These are phyloP conservation scores for Limnephilus rhombicus DNA, from an alignment of 2,888 invertebrate species.

Conservation along the genomic window DNA sequence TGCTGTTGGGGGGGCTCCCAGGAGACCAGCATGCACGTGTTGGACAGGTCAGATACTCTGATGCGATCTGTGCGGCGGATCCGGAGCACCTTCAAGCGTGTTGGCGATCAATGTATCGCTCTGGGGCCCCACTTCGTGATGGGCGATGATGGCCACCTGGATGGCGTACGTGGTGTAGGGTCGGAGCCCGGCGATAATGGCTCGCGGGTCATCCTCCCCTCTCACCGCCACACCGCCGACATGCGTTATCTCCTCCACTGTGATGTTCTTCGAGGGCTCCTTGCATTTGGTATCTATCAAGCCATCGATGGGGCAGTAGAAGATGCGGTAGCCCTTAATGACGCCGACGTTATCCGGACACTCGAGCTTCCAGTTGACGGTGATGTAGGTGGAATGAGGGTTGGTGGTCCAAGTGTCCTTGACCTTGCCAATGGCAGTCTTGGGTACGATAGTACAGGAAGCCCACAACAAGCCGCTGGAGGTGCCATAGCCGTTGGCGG, in stretches of 20 bases:
- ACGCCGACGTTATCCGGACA: constrained; percentile 85
- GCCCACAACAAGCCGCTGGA: constrained; percentile 94
- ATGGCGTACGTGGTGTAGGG: constrained; percentile 88
- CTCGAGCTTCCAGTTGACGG: constrained; percentile 86
- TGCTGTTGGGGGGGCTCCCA: no score
- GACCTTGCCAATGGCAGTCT: constrained; percentile 77
- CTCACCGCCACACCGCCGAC: background rate
- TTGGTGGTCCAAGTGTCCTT: constrained; percentile 77
- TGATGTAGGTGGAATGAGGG: constrained; percentile 77
- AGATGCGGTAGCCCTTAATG: constrained; percentile 85
- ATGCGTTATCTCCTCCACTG: constrained; percentile 59
- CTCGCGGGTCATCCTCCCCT: constrained; percentile 69
- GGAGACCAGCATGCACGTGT: no score
- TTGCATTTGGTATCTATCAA: constrained; percentile 78
- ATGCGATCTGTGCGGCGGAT: constrained; percentile 74
- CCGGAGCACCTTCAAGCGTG: constrained; percentile 83
- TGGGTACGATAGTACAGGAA: constrained; percentile 76
- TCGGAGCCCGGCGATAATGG: constrained; percentile 80
- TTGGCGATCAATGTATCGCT: constrained; percentile 82
- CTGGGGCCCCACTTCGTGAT: constrained; percentile 75
- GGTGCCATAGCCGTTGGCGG: constrained; percentile 82
- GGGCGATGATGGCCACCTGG: constrained; percentile 81
- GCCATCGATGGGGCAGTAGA: constrained; percentile 83
- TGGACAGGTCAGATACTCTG: no score
- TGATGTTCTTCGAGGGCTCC: constrained; percentile 72